phyloP scores from a whole-genome alignment of 2,797 vertebrate genomes.

The Sebastolobus alascanus region DNA sequence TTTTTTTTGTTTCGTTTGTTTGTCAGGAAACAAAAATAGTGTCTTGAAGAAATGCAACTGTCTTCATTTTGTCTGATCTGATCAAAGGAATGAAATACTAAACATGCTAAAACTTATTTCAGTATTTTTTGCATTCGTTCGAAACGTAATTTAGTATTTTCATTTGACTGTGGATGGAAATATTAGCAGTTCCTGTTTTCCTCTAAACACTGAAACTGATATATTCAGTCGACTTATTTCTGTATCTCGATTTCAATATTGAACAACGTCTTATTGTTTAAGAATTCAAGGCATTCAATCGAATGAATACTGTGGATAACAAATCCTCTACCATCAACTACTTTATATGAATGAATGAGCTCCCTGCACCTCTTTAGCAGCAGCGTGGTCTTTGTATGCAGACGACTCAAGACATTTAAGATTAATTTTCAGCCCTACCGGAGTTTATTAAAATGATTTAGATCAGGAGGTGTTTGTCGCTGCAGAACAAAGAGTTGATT shows the following conservation, averaged over 20 bases:
- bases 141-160: not conserved
- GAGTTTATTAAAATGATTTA: slow-evolving; percentile 15
- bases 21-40: not conserved
- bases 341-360: not conserved
- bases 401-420: slow-evolving; percentile 8
- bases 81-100: not conserved
- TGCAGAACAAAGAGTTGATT: slow-evolving; percentile 29
- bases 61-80: not conserved
- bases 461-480: slow-evolving; percentile 32
- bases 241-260: not conserved
- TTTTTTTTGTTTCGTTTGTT: not conserved
- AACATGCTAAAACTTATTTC: not conserved
- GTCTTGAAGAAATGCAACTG: not conserved
- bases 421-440: not conserved
- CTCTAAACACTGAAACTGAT: not conserved
- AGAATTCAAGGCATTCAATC: too few relatives aligned
- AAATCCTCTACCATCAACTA: not conserved
- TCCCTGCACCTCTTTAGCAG: not conserved
- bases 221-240: not conserved
- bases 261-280: too few relatives aligned
- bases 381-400: not conserved
- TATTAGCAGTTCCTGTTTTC: not conserved
- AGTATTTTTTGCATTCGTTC: not conserved
- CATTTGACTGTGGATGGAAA: not conserved
- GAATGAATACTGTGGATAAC: not conserved